phyloP scores from a whole-genome alignment of 1,140 invertebrate genomes.

The Caenorhabditis remanei region DNA sequence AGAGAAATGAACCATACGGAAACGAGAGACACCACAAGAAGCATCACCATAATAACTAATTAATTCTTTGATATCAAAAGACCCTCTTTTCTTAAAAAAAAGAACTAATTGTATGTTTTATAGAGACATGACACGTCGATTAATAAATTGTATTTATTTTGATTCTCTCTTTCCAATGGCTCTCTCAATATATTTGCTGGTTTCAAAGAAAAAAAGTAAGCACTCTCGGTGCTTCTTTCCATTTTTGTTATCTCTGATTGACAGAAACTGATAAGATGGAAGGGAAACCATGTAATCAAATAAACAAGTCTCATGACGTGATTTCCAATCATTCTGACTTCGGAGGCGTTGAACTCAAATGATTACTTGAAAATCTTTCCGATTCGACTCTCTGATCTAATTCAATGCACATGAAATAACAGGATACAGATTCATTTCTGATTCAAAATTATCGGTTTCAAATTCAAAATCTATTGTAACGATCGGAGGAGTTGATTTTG shows the following conservation, averaged over 20 bases:
- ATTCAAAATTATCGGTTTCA: not conserved
- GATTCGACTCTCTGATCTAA: not conserved
- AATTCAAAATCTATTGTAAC: conserved; percentile 36
- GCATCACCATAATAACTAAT: not conserved
- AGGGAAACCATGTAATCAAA: too few relatives aligned
- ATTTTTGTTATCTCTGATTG: too few relatives aligned
- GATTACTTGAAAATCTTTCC: not conserved
- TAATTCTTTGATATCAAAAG: too few relatives aligned
- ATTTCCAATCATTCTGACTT: too few relatives aligned
- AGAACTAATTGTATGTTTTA: not conserved
- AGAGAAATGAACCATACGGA: not conserved
- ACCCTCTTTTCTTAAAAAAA: not conserved
- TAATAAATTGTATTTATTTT: conserved; percentile 23
- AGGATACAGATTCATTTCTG: conserved; percentile 11
- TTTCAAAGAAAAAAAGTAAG: too few relatives aligned
- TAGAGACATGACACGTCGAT: not conserved
- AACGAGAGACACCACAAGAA: conserved; percentile 15
- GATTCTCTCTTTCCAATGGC: too few relatives aligned
- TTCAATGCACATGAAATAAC: not conserved
- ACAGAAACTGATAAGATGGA: too few relatives aligned
- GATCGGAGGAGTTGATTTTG: conserved; percentile 4
- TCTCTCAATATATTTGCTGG: too few relatives aligned
- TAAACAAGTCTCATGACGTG: too few relatives aligned
- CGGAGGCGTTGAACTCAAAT: not conserved
- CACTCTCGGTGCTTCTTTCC: too few relatives aligned